Conservation (phyloP, 2,797 vertebrate species). For the Gymnothorax javanicus region DNA sequence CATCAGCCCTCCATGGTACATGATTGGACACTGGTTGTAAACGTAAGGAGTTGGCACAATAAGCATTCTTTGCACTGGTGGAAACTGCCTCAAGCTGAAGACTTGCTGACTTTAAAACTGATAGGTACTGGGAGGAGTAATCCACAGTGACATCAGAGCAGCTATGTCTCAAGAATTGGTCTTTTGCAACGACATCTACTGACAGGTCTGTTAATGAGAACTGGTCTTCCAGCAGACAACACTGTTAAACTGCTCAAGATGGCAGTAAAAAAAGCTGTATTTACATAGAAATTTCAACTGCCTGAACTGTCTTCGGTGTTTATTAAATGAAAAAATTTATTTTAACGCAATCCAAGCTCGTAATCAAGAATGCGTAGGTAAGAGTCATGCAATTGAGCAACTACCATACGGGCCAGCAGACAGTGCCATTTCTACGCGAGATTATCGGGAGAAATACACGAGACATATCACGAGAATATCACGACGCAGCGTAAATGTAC, state of each 20-base stretch:
- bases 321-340: no score
- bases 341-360: background rate
- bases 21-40: no score
- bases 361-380: background rate
- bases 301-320: background rate
- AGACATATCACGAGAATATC: no score
- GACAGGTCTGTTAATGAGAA: background rate
- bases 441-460: no score
- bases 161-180: background rate
- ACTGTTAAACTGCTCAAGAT: background rate
- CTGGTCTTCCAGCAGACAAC: background rate
- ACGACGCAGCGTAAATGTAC: no score
- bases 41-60: background rate
- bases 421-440: no score
- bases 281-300: background rate
- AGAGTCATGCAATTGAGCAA: background rate
- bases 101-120: background rate
- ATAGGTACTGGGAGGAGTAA: background rate
- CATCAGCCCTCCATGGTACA: no score
- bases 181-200: background rate
- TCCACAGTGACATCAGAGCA: background rate
- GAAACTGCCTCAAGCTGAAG: background rate
- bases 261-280: background rate
- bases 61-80: background rate
- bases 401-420: background rate